A percentile compares a stretch with the other conserved stretches of the same genome.
Evolutionary conservation across 2,888 invertebrate species (phyloP).

Genomic region (Furcula furcula): DNA sequence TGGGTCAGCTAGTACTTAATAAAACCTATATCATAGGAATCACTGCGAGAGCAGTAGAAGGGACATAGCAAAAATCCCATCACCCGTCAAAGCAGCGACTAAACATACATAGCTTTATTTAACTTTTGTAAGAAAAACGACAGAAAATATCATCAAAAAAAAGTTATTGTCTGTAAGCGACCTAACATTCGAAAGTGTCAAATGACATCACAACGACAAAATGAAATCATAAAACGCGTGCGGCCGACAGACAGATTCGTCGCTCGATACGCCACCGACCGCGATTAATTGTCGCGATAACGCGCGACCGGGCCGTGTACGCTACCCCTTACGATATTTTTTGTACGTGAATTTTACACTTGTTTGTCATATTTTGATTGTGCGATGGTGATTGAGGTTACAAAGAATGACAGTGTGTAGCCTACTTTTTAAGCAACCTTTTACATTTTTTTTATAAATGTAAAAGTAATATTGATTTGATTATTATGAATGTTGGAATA

Average conservation of each 20-base stretch:
- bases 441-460: too few relatives aligned
- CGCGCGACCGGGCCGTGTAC: slow-evolving; percentile 21
- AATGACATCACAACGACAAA: slow-evolving; percentile 47
- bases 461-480: too few relatives aligned
- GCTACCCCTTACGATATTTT: slow-evolving; percentile 28
- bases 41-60: too few relatives aligned
- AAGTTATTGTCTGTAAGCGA: too few relatives aligned
- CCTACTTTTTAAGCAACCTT: too few relatives aligned
- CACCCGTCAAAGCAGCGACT: too few relatives aligned
- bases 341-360: slow-evolving; percentile 25
- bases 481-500: too few relatives aligned
- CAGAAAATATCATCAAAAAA: too few relatives aligned
- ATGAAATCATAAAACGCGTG: slow-evolving; percentile 61
- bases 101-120: not conserved
- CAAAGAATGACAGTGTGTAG: slow-evolving; percentile 14
- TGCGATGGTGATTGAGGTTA: slow-evolving; percentile 12
- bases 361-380: slow-evolving; percentile 25
- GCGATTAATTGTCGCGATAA: slow-evolving; percentile 65
- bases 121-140: not conserved
- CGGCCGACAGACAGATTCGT: slow-evolving; percentile 50
- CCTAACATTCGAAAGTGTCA: slow-evolving; percentile 41
- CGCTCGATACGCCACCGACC: slow-evolving; percentile 47
- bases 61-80: too few relatives aligned
- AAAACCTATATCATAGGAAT: too few relatives aligned
- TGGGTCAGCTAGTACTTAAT: too few relatives aligned